phyloP scores from a whole-genome alignment of 2,113 vertebrate genomes.

The Blennius ocellaris region DNA sequence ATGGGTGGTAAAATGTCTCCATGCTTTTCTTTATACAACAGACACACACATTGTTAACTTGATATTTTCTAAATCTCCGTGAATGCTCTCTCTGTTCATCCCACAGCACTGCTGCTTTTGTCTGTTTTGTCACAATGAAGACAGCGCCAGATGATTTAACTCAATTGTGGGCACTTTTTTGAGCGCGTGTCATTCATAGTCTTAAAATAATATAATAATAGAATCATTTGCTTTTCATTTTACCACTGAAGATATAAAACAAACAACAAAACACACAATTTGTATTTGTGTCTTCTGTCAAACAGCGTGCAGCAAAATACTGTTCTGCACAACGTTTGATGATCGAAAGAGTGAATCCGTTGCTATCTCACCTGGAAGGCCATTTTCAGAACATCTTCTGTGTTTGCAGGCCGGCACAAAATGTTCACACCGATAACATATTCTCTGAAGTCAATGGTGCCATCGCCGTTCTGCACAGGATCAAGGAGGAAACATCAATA shows the following conservation, averaged over 20 bases:
- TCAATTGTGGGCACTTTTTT: too few relatives aligned
- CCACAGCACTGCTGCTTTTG: slow-evolving; percentile 7
- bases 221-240: too few relatives aligned
- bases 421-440: slow-evolving; percentile 97
- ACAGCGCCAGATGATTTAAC: neutral
- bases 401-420: slow-evolving; percentile 94
- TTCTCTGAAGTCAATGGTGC: slow-evolving; percentile 97
- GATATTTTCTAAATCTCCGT: slow-evolving; percentile 54
- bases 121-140: slow-evolving; percentile 15
- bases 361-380: slow-evolving; percentile 90
- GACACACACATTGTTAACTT: slow-evolving; percentile 60
- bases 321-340: too few relatives aligned
- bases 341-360: too few relatives aligned
- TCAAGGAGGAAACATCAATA: slow-evolving; percentile 8
- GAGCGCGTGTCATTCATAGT: too few relatives aligned
- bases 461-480: slow-evolving; percentile 88
- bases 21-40: slow-evolving; percentile 47
- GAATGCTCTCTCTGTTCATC: slow-evolving; percentile 48
- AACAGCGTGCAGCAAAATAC: too few relatives aligned
- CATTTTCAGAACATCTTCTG: slow-evolving; percentile 92
- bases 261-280: too few relatives aligned
- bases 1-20: slow-evolving; percentile 34
- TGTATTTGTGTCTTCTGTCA: too few relatives aligned
- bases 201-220: too few relatives aligned
- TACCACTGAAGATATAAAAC: too few relatives aligned